Percentiles rank a stretch among this genome's conserved stretches.
Evolutionary conservation across 1,140 invertebrate genomes (phyloP).

Genomic region (Drosophila baimaii): DNA sequence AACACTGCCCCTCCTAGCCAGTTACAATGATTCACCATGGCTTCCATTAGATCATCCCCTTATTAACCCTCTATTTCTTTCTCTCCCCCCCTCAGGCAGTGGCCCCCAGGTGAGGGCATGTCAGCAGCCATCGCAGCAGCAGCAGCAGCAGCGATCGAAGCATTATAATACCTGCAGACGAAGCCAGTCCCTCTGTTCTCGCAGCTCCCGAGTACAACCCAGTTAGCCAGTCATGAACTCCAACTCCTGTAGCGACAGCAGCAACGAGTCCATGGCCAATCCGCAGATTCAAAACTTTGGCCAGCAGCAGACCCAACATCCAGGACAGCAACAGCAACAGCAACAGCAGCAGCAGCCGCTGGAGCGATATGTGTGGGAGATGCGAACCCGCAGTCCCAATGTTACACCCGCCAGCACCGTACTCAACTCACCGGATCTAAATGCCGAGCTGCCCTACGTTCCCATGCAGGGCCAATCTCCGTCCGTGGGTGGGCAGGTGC

Average conservation of each 20-base stretch:
- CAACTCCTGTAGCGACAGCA: conserved; percentile 69
- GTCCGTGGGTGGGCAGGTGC: conserved; percentile 18
- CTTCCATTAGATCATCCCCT: conserved; percentile 59
- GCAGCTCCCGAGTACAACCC: not conserved
- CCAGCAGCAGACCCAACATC: conserved; percentile 19
- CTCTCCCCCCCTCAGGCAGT: conserved; percentile 13
- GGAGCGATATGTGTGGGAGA: conserved; percentile 83
- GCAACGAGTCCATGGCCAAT: conserved; percentile 70
- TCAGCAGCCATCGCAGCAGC: conserved; percentile 63
- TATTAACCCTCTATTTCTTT: not conserved
- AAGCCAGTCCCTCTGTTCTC: conserved; percentile 8
- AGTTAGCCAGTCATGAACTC: conserved; percentile 59
- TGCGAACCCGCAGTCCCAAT: conserved; percentile 80
- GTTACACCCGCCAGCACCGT: conserved; percentile 84
- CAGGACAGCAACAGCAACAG: not conserved
- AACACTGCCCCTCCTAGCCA: conserved; percentile 31
- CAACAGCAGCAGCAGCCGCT: conserved; percentile 46
- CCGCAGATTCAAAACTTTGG: conserved; percentile 53
- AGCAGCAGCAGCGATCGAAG: conserved; percentile 40
- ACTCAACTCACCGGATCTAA: conserved; percentile 82
- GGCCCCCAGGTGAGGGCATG: conserved; percentile 56
- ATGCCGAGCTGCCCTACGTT: conserved; percentile 65
- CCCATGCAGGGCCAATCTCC: conserved; percentile 59
- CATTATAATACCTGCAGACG: conserved; percentile 21
- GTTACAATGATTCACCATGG: conserved; percentile 56